Conservation (phyloP, 2,888 invertebrate genomes). For the Alentia gelatinosa region DNA sequence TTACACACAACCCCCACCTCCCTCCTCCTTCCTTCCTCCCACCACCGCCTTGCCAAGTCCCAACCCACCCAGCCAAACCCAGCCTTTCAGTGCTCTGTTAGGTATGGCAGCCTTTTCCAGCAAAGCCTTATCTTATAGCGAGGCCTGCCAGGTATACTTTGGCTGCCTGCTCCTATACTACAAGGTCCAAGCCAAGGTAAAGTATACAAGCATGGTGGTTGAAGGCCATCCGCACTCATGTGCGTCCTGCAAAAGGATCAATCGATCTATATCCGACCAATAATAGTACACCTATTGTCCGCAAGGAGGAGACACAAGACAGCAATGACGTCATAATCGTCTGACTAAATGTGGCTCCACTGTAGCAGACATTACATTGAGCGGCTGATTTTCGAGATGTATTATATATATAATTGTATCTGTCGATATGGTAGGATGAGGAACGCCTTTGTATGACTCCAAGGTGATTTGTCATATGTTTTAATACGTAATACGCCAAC, state of each 20-base stretch:
- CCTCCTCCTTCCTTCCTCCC: not conserved
- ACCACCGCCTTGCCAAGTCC: not conserved
- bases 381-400: too few species aligned
- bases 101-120: not conserved
- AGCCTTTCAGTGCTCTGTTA: not conserved
- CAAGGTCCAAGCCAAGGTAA: not conserved
- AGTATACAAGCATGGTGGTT: not conserved
- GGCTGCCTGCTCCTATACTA: not conserved
- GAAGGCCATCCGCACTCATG: not conserved
- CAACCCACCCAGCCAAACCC: not conserved
- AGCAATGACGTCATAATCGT: not conserved
- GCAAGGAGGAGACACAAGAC: not conserved
- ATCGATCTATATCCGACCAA: not conserved
- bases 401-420: too few species aligned
- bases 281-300: slow-evolving; percentile 10
- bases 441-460: not conserved
- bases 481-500: not conserved
- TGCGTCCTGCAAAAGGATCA: not conserved
- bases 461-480: not conserved
- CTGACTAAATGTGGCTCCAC: not conserved
- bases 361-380: too few species aligned
- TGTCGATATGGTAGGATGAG: too few species aligned
- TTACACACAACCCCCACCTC: not conserved
- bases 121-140: not conserved
- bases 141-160: slow-evolving; percentile 17